phyloP scores from a whole-genome alignment of 2,797 vertebrate genomes.

The Valencia hispanica region DNA sequence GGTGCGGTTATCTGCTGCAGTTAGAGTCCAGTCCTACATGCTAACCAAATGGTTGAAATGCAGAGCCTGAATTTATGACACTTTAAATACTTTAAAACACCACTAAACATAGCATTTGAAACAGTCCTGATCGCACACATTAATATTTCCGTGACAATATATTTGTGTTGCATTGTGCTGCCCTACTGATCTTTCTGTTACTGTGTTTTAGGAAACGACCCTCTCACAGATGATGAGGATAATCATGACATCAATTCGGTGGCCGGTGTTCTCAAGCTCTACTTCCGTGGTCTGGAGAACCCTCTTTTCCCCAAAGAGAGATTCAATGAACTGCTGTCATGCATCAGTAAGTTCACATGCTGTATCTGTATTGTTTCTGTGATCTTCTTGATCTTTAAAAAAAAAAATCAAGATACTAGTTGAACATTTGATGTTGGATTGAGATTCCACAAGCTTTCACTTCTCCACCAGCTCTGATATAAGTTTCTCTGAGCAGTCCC shows the following conservation, averaged over 20 bases:
- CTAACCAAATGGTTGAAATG: neutral
- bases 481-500: neutral
- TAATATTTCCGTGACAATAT: neutral
- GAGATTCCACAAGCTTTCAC: neutral
- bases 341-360: slow-evolving; percentile 90
- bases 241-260: slow-evolving; percentile 99
- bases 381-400: neutral
- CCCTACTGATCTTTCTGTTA: slow-evolving; percentile 19
- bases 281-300: slow-evolving; percentile 97
- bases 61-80: neutral
- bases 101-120: neutral
- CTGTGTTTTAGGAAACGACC: slow-evolving; percentile 89
- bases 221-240: slow-evolving; percentile 94
- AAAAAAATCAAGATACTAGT: neutral
- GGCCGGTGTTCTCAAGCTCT: slow-evolving; percentile 97
- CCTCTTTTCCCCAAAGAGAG: slow-evolving; percentile 98
- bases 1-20: neutral
- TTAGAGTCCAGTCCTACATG: neutral
- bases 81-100: neutral
- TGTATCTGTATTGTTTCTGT: neutral
- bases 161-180: neutral
- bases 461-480: neutral
- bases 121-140: neutral
- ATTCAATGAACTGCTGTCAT: slow-evolving; percentile 96
- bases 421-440: slow-evolving; percentile 12